Conservation (phyloP, 2,888 invertebrate species). For the Loripinus fragilis region DNA sequence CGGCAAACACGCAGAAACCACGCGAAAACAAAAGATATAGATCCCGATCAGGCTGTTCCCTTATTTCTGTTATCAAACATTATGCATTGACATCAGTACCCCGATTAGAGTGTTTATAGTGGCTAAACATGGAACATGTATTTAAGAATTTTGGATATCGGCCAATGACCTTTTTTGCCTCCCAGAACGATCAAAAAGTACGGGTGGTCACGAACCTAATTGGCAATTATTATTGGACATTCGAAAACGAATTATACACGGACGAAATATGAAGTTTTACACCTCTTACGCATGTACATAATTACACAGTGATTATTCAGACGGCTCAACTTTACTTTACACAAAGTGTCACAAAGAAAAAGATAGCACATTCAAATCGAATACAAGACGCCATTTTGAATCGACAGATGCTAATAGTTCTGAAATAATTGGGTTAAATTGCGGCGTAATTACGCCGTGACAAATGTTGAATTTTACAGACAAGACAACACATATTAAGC, state of each 20-base stretch:
- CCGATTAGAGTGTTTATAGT: too few relatives aligned
- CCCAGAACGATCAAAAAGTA: conserved; percentile 3
- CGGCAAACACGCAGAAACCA: too few relatives aligned
- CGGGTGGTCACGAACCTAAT: conserved; percentile 11
- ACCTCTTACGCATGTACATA: too few relatives aligned
- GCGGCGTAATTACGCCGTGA: neutral
- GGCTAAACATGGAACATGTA: too few relatives aligned
- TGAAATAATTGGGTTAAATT: neutral
- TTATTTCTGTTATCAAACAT: too few relatives aligned
- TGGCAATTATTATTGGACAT: neutral
- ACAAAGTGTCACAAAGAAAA: conserved; percentile 6
- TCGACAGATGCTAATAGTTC: conserved; percentile 1
- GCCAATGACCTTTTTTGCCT: conserved; percentile 5
- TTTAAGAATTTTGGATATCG: neutral
- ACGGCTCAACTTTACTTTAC: too few relatives aligned
- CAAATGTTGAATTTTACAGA: neutral
- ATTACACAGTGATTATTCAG: too few relatives aligned
- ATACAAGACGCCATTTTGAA: conserved; percentile 18
- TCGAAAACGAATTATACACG: too few relatives aligned
- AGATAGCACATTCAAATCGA: conserved; percentile 5
- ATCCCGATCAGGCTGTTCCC: too few relatives aligned
- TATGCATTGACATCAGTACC: too few relatives aligned
- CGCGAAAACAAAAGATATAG: too few relatives aligned
- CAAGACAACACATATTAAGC: neutral
- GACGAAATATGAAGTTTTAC: too few relatives aligned